phyloP scores from a whole-genome alignment of 2,113 vertebrate species.

The Hemiprocne comata region DNA sequence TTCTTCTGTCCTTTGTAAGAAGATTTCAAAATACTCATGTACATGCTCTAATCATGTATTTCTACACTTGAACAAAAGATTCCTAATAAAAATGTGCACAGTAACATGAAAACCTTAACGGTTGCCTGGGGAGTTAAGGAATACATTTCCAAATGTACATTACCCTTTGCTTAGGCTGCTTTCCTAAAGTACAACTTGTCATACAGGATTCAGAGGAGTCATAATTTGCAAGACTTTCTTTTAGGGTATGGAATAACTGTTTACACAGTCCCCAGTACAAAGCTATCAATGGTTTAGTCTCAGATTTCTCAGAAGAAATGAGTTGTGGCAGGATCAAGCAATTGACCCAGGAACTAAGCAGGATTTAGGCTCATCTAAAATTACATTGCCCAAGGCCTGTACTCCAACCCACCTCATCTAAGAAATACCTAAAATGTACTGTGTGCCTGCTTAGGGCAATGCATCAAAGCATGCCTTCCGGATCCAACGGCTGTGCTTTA shows the following conservation, averaged over 20 bases:
- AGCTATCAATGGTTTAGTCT: neutral
- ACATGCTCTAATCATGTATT: neutral
- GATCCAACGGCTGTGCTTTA: neutral
- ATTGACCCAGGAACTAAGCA: slow-evolving; percentile 8
- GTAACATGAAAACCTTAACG: neutral
- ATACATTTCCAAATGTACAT: neutral
- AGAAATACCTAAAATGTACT: neutral
- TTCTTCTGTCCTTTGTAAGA: neutral
- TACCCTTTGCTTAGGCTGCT: neutral
- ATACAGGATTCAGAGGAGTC: neutral
- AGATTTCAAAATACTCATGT: neutral
- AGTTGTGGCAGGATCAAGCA: slow-evolving; percentile 5
- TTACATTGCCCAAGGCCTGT: neutral
- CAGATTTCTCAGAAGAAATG: neutral
- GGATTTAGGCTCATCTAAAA: slow-evolving; percentile 12
- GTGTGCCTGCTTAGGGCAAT: neutral
- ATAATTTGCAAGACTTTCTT: slow-evolving; percentile 9
- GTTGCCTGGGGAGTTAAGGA: slow-evolving; percentile 18
- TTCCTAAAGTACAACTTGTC: neutral
- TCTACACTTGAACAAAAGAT: neutral
- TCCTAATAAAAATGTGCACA: neutral
- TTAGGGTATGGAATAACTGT: neutral
- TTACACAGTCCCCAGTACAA: neutral
- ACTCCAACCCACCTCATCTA: neutral
- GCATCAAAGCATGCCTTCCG: neutral